These are phyloP conservation scores for Caenorhabditis briggsae DNA, from an alignment of 1,140 invertebrate genomes.

Conservation along the genomic window DNA sequence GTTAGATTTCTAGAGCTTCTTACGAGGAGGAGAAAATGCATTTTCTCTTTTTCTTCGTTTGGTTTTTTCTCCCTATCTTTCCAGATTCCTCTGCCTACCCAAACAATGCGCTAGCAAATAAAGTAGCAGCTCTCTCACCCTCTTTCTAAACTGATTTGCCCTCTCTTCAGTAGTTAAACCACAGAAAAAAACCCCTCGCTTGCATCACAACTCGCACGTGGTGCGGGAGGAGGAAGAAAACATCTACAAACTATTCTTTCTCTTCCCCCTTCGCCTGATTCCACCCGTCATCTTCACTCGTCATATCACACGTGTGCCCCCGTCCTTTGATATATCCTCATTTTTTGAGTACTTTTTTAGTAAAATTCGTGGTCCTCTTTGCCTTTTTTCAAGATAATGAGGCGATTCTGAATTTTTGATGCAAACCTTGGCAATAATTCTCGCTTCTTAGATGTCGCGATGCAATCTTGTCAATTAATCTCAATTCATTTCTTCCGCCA, in stretches of 20 bases:
- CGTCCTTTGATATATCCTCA: neutral
- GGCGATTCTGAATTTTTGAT: too few species aligned
- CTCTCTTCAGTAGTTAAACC: neutral
- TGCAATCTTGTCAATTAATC: neutral
- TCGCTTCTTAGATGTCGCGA: too few species aligned
- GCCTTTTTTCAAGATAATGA: too few species aligned
- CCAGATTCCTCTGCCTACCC: conserved; percentile 22
- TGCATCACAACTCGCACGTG: conserved; percentile 45
- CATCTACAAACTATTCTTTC: conserved; percentile 26
- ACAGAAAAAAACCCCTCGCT: neutral
- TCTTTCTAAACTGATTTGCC: conserved; percentile 20
- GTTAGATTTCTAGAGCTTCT: neutral
- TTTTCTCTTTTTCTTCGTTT: conserved; percentile 22
- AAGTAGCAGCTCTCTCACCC: neutral
- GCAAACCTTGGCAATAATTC: too few species aligned
- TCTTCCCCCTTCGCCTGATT: too few species aligned
- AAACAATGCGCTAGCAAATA: conserved; percentile 43
- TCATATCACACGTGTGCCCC: conserved; percentile 31
- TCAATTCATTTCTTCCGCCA: neutral
- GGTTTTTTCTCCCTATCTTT: conserved; percentile 9
- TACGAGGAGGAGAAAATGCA: neutral
- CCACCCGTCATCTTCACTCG: conserved; percentile 29
- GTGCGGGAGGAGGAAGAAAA: conserved; percentile 17
- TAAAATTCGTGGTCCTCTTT: too few species aligned
- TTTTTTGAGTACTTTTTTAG: neutral